A percentile compares a stretch with the other conserved stretches of the same genome.
phyloP scores from a whole-genome alignment of 2,797 vertebrate species.

The Morelia viridis region DNA sequence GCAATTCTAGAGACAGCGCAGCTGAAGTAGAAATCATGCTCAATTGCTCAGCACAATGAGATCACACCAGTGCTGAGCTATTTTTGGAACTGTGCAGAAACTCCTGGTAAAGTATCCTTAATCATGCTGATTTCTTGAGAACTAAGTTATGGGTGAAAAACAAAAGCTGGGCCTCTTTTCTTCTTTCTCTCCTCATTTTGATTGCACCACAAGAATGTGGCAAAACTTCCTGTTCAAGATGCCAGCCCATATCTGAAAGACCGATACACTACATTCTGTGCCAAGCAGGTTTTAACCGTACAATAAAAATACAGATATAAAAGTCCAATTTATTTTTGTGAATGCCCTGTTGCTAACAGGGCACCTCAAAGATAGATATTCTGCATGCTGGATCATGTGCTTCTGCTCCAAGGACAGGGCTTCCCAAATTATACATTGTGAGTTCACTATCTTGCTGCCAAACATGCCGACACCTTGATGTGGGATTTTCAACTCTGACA shows the following conservation, averaged over 20 bases:
- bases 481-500: slow-evolving; percentile 36
- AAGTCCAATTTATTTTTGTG: background rate
- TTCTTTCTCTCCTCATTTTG: background rate
- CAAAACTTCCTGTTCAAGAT: slow-evolving; percentile 10
- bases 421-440: slow-evolving; percentile 42
- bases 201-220: slow-evolving; percentile 50
- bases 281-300: background rate
- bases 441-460: slow-evolving; percentile 23
- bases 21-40: background rate
- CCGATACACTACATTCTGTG: background rate
- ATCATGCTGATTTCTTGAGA: background rate
- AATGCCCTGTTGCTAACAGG: background rate
- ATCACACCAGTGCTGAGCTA: background rate
- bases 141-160: background rate
- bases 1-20: background rate
- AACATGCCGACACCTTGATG: slow-evolving; percentile 39
- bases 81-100: background rate
- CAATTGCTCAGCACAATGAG: background rate
- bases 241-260: slow-evolving; percentile 8
- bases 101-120: background rate
- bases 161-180: background rate
- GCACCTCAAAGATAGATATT: slow-evolving; percentile 8
- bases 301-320: background rate
- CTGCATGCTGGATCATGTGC: slow-evolving; percentile 38
- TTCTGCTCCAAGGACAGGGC: slow-evolving; percentile 41